Evolutionary conservation across 2,888 invertebrate species (phyloP).

Genomic region (Ashinkailepas kermadecensis): DNA sequence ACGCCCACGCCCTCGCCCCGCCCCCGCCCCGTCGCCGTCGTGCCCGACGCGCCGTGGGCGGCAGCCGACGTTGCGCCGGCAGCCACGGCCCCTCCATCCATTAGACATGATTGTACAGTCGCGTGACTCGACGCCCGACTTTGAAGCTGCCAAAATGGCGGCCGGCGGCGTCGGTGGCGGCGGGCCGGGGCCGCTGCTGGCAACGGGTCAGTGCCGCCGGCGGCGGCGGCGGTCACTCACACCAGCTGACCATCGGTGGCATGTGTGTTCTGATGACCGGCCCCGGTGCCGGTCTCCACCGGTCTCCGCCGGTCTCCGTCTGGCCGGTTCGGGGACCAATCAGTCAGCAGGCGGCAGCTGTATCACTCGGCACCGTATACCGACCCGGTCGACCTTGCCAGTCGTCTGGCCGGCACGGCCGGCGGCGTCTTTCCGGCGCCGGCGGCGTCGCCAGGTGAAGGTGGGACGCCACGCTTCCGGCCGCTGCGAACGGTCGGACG

Average conservation of each 20-base stretch:
- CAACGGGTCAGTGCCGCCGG: slow-evolving; percentile 50
- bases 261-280: slow-evolving; percentile 50
- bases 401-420: slow-evolving; percentile 47
- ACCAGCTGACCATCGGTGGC: slow-evolving; percentile 35
- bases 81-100: slow-evolving; percentile 26
- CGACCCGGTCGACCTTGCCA: slow-evolving; percentile 34
- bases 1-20: slow-evolving; percentile 31
- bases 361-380: slow-evolving; percentile 25
- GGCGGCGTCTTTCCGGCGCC: slow-evolving; percentile 50
- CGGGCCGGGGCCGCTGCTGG: slow-evolving; percentile 35
- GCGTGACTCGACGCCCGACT: slow-evolving; percentile 40
- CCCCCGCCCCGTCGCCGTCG: background rate
- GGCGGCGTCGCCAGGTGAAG: slow-evolving; percentile 34
- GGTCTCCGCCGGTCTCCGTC: slow-evolving; percentile 29
- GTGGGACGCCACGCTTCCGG: slow-evolving; percentile 37
- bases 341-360: background rate
- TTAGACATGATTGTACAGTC: slow-evolving; percentile 35
- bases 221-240: slow-evolving; percentile 34
- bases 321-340: slow-evolving; percentile 23
- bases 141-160: slow-evolving; percentile 33
- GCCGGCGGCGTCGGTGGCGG: slow-evolving; percentile 26
- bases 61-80: slow-evolving; percentile 34
- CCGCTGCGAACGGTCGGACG: slow-evolving; percentile 32
- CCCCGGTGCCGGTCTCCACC: slow-evolving; percentile 54
- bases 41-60: slow-evolving; percentile 40